Evolutionary conservation across 30 jellyfish, hydroid and myxozoan genomes (phyloP).

Genomic region (Chrysaora quinquecirrha): DNA sequence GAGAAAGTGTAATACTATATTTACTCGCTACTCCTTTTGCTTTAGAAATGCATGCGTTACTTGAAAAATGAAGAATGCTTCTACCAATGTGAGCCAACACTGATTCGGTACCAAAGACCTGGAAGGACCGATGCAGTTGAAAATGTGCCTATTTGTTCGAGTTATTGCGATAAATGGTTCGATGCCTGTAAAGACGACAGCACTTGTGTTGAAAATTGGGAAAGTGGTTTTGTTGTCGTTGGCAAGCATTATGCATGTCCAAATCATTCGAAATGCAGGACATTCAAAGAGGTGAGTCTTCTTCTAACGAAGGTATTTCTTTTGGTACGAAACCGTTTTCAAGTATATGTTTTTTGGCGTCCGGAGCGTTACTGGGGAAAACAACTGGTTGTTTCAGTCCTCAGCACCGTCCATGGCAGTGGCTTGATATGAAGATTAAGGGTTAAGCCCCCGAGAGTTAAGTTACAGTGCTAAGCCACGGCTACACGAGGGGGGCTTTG

Average conservation of each 20-base stretch:
- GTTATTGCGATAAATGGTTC: constrained; percentile 58
- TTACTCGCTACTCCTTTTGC: too few species aligned
- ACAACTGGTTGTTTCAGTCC: too few species aligned
- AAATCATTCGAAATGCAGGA: constrained; percentile 26
- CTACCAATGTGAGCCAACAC: constrained; percentile 65
- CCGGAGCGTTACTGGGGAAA: too few species aligned
- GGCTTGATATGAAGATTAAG: too few species aligned
- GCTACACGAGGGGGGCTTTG: too few species aligned
- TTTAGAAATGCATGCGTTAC: constrained; percentile 25
- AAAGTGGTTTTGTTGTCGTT: constrained; percentile 37
- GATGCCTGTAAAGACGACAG: constrained; percentile 74
- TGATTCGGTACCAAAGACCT: constrained; percentile 38
- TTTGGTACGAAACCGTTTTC: too few species aligned
- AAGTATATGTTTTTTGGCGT: too few species aligned
- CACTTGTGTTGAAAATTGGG: constrained; percentile 66
- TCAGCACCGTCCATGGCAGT: too few species aligned
- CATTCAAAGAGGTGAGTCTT: constrained; percentile 43
- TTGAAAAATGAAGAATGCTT: constrained; percentile 60
- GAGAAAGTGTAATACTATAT: too few species aligned
- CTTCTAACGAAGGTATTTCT: too few species aligned
- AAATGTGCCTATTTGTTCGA: constrained; percentile 64
- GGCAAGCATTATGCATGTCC: constrained; percentile 61
- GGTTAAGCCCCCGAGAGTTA: too few species aligned
- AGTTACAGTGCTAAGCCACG: too few species aligned
- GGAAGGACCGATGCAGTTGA: constrained; percentile 34